These are phyloP conservation scores for Drosophila biarmipes DNA, from an alignment of 1,140 invertebrate species.

Conservation along the genomic window DNA sequence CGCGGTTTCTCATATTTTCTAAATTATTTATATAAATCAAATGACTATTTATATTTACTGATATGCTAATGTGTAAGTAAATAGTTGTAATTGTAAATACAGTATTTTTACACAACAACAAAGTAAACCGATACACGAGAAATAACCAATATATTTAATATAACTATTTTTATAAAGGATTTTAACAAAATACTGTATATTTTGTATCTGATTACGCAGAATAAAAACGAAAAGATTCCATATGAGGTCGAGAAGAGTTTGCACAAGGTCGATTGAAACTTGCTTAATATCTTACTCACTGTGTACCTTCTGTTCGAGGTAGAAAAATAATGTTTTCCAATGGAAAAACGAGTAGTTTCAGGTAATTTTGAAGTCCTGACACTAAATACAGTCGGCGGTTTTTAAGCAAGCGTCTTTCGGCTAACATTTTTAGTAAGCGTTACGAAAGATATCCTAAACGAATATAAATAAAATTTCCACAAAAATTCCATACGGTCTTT, in stretches of 20 bases:
- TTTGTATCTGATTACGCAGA: constrained; percentile 59
- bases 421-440: constrained; percentile 49
- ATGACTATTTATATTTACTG: constrained; percentile 74
- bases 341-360: background rate
- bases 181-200: constrained; percentile 56
- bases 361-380: background rate
- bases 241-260: constrained; percentile 42
- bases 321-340: constrained; percentile 1
- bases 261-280: constrained; percentile 16
- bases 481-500: constrained; percentile 58
- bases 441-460: constrained; percentile 25
- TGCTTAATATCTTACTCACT: constrained; percentile 5
- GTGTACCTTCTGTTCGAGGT: background rate
- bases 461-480: constrained; percentile 55
- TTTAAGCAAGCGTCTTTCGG: constrained; percentile 16
- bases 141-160: constrained; percentile 64
- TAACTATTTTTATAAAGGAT: constrained; percentile 76
- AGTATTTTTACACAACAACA: constrained; percentile 73
- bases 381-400: background rate
- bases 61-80: constrained; percentile 67
- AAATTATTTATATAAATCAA: constrained; percentile 80
- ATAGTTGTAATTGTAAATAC: constrained; percentile 80
- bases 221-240: constrained; percentile 66
- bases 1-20: constrained; percentile 81
- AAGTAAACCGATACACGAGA: constrained; percentile 39